Evolutionary conservation across 2,888 invertebrate species (phyloP).

Genomic region (Macaria liturata): DNA sequence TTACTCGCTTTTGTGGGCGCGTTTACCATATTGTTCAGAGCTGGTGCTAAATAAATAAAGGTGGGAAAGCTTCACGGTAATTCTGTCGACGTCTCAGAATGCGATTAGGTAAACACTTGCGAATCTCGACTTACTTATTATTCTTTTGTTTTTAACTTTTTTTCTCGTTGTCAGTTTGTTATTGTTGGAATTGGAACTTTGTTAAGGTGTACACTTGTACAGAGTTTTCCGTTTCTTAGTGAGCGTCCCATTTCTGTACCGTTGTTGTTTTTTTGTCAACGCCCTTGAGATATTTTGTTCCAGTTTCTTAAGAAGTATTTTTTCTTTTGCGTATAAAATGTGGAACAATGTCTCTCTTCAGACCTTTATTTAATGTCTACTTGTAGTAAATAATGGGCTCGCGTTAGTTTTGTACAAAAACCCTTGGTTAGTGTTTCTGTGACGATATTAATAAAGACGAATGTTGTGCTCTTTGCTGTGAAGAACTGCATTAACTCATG

Average conservation of each 20-base stretch:
- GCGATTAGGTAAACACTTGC: slow-evolving; percentile 12
- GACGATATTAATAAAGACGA: no score
- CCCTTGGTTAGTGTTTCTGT: no score
- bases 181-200: no score
- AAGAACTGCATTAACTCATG: no score
- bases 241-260: not conserved
- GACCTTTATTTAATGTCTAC: no score
- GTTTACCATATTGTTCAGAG: slow-evolving; percentile 33
- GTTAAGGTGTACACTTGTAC: no score
- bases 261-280: slow-evolving; percentile 1
- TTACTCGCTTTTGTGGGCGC: slow-evolving; percentile 35
- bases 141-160: slow-evolving; percentile 4
- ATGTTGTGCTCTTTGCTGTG: no score
- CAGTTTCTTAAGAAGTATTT: slow-evolving; percentile 2
- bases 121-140: slow-evolving; percentile 18
- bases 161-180: no score
- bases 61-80: slow-evolving; percentile 20
- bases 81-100: slow-evolving; percentile 19
- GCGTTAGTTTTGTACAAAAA: no score
- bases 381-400: no score
- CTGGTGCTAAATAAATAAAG: slow-evolving; percentile 34
- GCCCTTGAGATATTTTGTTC: slow-evolving; percentile 3
- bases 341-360: no score
- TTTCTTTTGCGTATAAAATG: not conserved
- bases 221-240: no score